Base-by-base conservation (phyloP, 2,888 invertebrate genomes). In the Silvanus unidentatus region DNA sequence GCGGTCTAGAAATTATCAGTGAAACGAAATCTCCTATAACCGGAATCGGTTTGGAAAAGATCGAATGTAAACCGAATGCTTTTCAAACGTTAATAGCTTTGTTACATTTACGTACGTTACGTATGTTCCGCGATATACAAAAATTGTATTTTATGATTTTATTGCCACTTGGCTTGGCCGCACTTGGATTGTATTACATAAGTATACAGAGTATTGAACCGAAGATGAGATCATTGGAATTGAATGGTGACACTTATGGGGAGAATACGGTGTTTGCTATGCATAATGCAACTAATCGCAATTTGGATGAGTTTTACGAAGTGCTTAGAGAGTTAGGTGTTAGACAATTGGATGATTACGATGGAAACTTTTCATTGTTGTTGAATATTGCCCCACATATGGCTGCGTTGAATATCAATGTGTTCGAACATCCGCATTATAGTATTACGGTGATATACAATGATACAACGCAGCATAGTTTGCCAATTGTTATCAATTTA, bases 391-490 rank as follows among this genome's bases (percentile, higher is more conserved):
- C 80, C 47, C 77, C 80, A 1, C 81, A 83, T 54, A 79, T 86
- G 71, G 84, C 81, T 13, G 84, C 82, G 1, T 75, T 82, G 52
- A 81, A 79, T 62, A 68, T 86, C 39, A 77, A 75, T 39, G 73
- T 75, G 9, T 80, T 78, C 52, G 52, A 58, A 14, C 65, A 72
- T 41, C 75, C 77, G 0, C 77, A 75, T 46, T 76, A 79, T 42
- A 77, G 77, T 49, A 71, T 84, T 13, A 78, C 80, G 54, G 74
- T 82, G 30, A 77, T 82, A 50, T 86, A 86, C 69, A 91, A 91
- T 64, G 87, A 86, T 62, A 87, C 89, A 0, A 83, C 80, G 59
- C 80, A 86, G 39, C 90, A 90, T 66, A 83, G 86, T 49, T 72
- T 90, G 57, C 89, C 90, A 2, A 81, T 88, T 48, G 73, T 87